Evolutionary conservation across 2,113 vertebrate species (phyloP).

Genomic region (Tautogolabrus adspersus): DNA sequence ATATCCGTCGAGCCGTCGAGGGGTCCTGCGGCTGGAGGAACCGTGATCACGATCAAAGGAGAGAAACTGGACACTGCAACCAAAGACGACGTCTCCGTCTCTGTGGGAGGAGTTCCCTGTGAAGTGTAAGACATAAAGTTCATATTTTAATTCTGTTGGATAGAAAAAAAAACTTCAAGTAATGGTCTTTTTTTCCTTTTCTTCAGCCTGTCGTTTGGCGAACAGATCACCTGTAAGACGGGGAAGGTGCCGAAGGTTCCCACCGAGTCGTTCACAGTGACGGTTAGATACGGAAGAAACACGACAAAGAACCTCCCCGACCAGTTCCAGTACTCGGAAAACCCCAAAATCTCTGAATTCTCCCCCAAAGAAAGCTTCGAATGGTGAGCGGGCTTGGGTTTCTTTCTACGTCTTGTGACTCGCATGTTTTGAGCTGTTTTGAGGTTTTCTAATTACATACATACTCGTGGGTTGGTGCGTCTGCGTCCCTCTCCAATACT

Average conservation of each 20-base stretch:
- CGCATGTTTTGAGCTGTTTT: too few species aligned
- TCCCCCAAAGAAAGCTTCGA: conserved; percentile 88
- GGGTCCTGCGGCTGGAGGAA: conserved; percentile 91
- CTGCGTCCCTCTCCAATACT: too few species aligned
- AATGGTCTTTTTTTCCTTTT: background rate
- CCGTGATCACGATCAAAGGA: conserved; percentile 89
- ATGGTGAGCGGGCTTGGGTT: conserved; percentile 80
- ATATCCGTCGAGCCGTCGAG: conserved; percentile 77
- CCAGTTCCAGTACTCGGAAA: conserved; percentile 84
- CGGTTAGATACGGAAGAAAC: conserved; percentile 82
- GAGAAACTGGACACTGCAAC: conserved; percentile 88
- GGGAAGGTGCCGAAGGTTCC: conserved; percentile 74
- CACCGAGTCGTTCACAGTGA: conserved; percentile 58
- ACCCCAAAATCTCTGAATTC: conserved; percentile 87
- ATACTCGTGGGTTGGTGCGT: too few species aligned
- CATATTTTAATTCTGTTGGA: background rate
- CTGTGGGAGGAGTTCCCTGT: conserved; percentile 84
- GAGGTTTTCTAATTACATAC: too few species aligned
- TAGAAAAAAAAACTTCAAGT: background rate
- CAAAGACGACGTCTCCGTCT: conserved; percentile 87
- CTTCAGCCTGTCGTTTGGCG: conserved; percentile 86
- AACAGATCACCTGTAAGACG: conserved; percentile 86
- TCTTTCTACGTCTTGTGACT: too few species aligned
- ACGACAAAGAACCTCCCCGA: conserved; percentile 60
- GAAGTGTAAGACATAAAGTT: conserved; percentile 85